Conservation (phyloP, 2,888 invertebrate genomes). For the Tortricodes alternella region DNA sequence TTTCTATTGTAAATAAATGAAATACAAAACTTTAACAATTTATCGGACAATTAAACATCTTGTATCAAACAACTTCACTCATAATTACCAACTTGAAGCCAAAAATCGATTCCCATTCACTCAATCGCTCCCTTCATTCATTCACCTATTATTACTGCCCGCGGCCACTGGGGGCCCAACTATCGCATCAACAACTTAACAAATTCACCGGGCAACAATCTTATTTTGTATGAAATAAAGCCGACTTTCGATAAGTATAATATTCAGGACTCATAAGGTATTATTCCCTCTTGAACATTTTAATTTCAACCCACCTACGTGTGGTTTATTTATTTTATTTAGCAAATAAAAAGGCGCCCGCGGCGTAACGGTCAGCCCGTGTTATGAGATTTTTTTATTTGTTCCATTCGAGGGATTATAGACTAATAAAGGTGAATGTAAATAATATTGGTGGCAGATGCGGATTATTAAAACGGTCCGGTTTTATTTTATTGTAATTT, state of each 20-base stretch:
- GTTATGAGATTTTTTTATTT: slow-evolving; percentile 52
- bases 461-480: slow-evolving; percentile 27
- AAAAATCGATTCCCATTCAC: slow-evolving; percentile 28
- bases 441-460: slow-evolving; percentile 24
- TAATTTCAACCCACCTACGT: slow-evolving; percentile 33
- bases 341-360: slow-evolving; percentile 43
- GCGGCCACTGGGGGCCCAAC: slow-evolving; percentile 33
- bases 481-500: neutral
- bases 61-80: slow-evolving; percentile 18
- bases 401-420: slow-evolving; percentile 63
- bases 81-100: slow-evolving; percentile 31
- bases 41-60: slow-evolving; percentile 24
- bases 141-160: slow-evolving; percentile 41
- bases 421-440: slow-evolving; percentile 58
- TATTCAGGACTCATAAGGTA: slow-evolving; percentile 11
- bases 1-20: neutral
- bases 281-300: slow-evolving; percentile 36
- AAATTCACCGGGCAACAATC: neutral
- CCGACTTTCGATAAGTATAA: neutral
- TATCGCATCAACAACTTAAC: slow-evolving; percentile 6
- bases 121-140: slow-evolving; percentile 25
- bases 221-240: neutral
- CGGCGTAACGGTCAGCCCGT: slow-evolving; percentile 52
- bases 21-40: neutral
- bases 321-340: slow-evolving; percentile 33